Conservation (phyloP, 2,797 vertebrate genomes). For the Masticophis lateralis region DNA sequence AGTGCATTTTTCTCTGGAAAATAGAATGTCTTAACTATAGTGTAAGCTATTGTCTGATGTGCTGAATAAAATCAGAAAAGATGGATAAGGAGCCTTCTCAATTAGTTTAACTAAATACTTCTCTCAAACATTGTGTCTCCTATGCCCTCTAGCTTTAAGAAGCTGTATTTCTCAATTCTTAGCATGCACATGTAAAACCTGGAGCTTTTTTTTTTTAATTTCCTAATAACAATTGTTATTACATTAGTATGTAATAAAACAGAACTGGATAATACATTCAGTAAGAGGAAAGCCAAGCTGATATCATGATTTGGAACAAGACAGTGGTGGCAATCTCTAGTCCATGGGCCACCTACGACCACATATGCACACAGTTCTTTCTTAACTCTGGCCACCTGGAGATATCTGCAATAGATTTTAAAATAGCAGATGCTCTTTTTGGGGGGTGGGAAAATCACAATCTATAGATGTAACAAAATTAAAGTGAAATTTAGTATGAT, state of each 20-base stretch:
- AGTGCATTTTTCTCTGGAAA: background rate
- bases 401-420: background rate
- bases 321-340: background rate
- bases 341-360: background rate
- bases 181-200: background rate
- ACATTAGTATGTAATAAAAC: background rate
- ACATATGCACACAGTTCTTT: background rate
- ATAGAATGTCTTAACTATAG: background rate
- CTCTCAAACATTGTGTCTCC: conserved; percentile 45
- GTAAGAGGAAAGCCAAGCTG: background rate
- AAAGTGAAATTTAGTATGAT: background rate
- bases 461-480: background rate
- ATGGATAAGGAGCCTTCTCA: background rate
- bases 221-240: background rate
- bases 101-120: background rate
- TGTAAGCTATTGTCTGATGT: background rate
- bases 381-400: background rate
- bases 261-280: background rate
- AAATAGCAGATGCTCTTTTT: background rate
- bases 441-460: background rate
- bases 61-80: conserved; percentile 4
- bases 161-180: conserved; percentile 47
- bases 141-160: conserved; percentile 69
- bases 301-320: background rate
- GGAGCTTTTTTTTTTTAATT: background rate